Percentiles rank a stretch among this genome's conserved stretches.
These are phyloP conservation scores for Hoplodrina blanda DNA, from an alignment of 2,888 invertebrate species.

Conservation along the genomic window DNA sequence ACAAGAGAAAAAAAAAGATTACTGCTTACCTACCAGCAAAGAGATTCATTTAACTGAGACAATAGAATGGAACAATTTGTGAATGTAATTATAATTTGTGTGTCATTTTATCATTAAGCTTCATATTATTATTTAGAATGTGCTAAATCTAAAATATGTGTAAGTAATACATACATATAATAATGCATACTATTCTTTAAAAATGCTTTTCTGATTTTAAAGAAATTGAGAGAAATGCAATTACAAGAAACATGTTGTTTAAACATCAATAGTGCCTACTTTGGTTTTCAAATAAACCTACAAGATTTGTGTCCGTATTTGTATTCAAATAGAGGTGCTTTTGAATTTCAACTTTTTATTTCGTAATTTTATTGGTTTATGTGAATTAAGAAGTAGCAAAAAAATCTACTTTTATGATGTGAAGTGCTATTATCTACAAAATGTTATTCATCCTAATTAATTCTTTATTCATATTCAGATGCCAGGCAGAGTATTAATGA, in stretches of 20 bases:
- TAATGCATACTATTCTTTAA: not conserved
- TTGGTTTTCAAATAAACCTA: constrained; percentile 56
- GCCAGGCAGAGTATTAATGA: constrained; percentile 1
- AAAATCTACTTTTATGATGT: not conserved
- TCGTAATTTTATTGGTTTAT: constrained; percentile 16
- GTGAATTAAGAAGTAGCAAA: constrained; percentile 2
- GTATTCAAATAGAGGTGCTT: constrained; percentile 43
- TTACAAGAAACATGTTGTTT: constrained; percentile 23
- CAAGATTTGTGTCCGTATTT: constrained; percentile 58
- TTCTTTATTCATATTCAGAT: not conserved
- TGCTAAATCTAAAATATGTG: not conserved
- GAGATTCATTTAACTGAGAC: not conserved
- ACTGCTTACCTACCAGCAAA: constrained; percentile 16
- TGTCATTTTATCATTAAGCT: not conserved
- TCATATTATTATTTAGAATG: not conserved
- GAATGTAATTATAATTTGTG: constrained; percentile 5
- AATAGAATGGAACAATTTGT: not conserved
- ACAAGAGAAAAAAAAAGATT: not conserved
- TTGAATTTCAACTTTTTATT: constrained; percentile 30
- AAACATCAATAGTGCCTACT: constrained; percentile 39
- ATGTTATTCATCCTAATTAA: not conserved
- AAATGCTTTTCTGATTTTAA: constrained; percentile 2
- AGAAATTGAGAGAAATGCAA: constrained; percentile 8
- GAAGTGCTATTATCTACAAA: not conserved
- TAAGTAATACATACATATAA: not conserved